These are phyloP conservation scores for Diabrotica balteata DNA, from an alignment of 2,888 invertebrate genomes.

Conservation along the genomic window DNA sequence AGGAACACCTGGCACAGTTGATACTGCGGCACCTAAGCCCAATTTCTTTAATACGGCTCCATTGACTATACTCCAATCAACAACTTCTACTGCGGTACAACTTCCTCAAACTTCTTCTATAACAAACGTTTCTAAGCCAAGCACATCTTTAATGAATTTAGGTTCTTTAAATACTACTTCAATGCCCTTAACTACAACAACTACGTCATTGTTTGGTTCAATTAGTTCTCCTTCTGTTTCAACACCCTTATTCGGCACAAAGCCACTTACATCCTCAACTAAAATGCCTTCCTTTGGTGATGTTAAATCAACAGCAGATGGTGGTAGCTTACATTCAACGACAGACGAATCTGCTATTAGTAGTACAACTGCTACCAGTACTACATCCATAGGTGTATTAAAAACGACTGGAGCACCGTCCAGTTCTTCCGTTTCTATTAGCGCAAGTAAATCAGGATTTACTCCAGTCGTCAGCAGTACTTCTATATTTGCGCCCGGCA, in stretches of 20 bases:
- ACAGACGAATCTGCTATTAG: background rate
- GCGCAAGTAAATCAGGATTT: too few species aligned
- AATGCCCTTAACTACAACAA: slow-evolving; percentile 11
- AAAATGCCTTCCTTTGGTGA: too few species aligned
- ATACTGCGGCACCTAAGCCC: slow-evolving; percentile 8
- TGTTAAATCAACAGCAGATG: too few species aligned
- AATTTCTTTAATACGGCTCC: background rate
- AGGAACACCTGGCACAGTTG: background rate
- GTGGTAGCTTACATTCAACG: background rate
- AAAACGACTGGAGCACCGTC: background rate
- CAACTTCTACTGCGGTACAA: slow-evolving; percentile 6
- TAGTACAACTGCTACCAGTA: slow-evolving; percentile 1
- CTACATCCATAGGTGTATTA: background rate
- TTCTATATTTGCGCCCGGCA: background rate
- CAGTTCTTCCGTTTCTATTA: background rate
- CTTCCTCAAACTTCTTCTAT: too few species aligned
- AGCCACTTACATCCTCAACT: background rate
- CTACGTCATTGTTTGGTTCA: slow-evolving; percentile 31
- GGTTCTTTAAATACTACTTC: too few species aligned
- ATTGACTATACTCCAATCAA: background rate
- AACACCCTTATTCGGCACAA: slow-evolving; percentile 26
- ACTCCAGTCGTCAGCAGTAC: background rate
- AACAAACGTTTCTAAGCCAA: too few species aligned
- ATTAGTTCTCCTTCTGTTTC: slow-evolving; percentile 27
- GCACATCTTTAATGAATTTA: too few species aligned